Conservation (phyloP, 92 coral and sea anemone species). For the Epizoanthus illoricatus region DNA sequence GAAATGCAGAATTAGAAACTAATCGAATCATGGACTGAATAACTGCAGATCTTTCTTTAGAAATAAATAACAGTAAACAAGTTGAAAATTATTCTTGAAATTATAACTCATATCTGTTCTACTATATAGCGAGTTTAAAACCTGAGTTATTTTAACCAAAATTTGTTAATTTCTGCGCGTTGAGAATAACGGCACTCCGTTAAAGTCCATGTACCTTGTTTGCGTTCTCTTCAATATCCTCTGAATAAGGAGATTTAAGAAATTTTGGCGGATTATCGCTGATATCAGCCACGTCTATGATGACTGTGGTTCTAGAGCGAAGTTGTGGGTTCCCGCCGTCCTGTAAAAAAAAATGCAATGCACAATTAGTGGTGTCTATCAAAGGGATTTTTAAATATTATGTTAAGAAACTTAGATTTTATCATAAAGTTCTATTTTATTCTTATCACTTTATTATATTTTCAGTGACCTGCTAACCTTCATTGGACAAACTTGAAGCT, state of each 20-base stretch:
- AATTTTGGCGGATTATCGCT: constrained; percentile 93
- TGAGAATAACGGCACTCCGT: background rate
- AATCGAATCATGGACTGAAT: too few species aligned
- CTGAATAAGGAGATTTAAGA: constrained; percentile 67
- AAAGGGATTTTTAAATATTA: background rate
- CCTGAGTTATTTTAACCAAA: background rate
- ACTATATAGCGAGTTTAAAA: too few species aligned
- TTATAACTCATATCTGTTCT: too few species aligned
- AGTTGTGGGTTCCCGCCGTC: constrained; percentile 72
- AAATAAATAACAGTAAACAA: too few species aligned
- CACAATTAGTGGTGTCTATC: background rate
- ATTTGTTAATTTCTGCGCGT: background rate
- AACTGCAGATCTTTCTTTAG: too few species aligned
- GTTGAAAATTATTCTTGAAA: too few species aligned
- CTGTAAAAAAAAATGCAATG: constrained; percentile 39
- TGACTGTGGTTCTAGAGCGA: constrained; percentile 65
- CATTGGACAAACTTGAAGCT: too few species aligned
- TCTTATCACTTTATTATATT: too few species aligned
- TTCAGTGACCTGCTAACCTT: too few species aligned
- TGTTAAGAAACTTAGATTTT: background rate
- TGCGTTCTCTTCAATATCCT: constrained; percentile 69
- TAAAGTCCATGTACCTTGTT: constrained; percentile 48
- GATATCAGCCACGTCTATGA: constrained; percentile 77
- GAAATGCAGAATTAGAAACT: too few species aligned
- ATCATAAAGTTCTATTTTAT: background rate